phyloP scores from a whole-genome alignment of 2,113 vertebrate species.

The Melanerpes aurifrons region DNA sequence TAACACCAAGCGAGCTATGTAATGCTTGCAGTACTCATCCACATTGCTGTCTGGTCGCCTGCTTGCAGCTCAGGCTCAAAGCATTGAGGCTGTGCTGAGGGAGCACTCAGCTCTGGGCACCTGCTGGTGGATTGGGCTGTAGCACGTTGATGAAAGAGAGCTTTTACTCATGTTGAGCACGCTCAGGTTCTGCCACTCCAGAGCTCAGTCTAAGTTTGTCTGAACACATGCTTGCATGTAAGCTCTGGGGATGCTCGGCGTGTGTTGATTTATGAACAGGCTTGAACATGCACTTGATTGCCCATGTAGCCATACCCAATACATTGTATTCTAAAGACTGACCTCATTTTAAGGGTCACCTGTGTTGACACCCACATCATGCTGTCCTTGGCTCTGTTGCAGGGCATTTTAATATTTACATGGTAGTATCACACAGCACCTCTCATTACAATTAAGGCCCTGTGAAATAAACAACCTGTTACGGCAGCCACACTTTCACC shows the following conservation, averaged over 20 bases:
- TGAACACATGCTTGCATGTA: slow-evolving; percentile 69
- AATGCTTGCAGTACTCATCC: slow-evolving; percentile 33
- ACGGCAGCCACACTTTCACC: not conserved
- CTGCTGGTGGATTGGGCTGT: slow-evolving; percentile 55
- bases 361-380: not conserved
- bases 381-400: slow-evolving; percentile 20
- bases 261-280: slow-evolving; percentile 40
- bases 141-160: slow-evolving; percentile 17
- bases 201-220: slow-evolving; percentile 56
- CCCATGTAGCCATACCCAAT: not conserved
- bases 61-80: slow-evolving; percentile 60
- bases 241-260: slow-evolving; percentile 61
- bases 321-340: not conserved
- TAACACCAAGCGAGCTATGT: slow-evolving; percentile 28
- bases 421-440: slow-evolving; percentile 12
- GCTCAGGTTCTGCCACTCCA: slow-evolving; percentile 53
- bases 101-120: not conserved
- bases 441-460: slow-evolving; percentile 17
- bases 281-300: slow-evolving; percentile 51
- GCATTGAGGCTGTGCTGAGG: slow-evolving; percentile 46
- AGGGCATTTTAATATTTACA: not conserved
- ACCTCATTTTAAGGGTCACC: slow-evolving; percentile 12
- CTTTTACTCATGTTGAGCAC: slow-evolving; percentile 56
- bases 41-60: slow-evolving; percentile 44
- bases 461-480: slow-evolving; percentile 18